Percentiles rank a stretch among this genome's conserved stretches.
Evolutionary conservation across 2,113 vertebrate species (phyloP).

Genomic region (Axis porcinus): DNA sequence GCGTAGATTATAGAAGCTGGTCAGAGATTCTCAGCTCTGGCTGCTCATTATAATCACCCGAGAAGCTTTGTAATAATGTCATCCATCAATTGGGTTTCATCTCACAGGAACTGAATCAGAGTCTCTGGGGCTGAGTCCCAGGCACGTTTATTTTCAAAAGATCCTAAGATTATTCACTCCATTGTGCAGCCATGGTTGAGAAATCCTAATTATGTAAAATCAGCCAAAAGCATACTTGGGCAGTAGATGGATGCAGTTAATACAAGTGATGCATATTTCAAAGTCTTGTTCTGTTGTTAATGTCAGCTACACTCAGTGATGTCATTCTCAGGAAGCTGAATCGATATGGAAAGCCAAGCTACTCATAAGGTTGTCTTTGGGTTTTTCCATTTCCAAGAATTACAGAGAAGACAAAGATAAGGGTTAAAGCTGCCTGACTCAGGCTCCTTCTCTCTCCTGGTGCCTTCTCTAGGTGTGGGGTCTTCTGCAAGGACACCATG

Average conservation of each 20-base stretch:
- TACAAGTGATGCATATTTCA: neutral
- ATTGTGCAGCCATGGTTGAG: neutral
- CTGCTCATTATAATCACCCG: neutral
- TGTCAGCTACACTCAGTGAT: neutral
- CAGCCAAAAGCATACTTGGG: neutral
- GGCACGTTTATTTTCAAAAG: neutral
- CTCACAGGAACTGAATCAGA: neutral
- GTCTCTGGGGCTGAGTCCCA: too few species aligned
- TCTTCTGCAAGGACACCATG: neutral
- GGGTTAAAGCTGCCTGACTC: neutral
- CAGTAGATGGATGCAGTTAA: neutral
- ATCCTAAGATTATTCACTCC: neutral
- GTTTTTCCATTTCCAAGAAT: neutral
- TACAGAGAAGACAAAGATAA: neutral
- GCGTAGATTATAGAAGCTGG: neutral
- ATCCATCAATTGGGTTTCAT: neutral
- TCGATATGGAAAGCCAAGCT: neutral
- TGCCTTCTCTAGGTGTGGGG: fast-evolving
- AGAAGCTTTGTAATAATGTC: neutral
- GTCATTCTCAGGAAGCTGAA: neutral
- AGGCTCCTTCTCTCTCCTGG: neutral
- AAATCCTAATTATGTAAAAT: neutral
- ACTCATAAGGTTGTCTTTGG: neutral
- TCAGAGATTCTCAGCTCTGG: neutral
- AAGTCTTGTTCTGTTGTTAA: too few species aligned